phyloP scores from a whole-genome alignment of 2,113 vertebrate genomes.

The Spea multiplicata region DNA sequence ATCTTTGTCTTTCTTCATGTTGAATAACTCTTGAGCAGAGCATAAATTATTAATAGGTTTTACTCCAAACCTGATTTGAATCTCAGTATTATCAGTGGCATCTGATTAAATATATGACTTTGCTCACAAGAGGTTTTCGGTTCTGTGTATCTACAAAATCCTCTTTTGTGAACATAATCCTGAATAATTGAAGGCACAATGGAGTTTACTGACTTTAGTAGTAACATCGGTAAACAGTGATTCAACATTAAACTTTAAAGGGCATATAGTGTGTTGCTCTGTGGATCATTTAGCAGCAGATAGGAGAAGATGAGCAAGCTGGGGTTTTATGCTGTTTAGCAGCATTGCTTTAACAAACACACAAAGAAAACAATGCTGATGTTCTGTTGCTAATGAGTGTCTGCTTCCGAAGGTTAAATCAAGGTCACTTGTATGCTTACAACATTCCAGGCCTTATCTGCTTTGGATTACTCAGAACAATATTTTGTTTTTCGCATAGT shows the following conservation, averaged over 20 bases:
- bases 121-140: conserved; percentile 19
- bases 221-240: conserved; percentile 42
- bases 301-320: conserved; percentile 40
- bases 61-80: conserved; percentile 34
- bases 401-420: conserved; percentile 29
- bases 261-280: conserved; percentile 21
- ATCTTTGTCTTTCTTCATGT: neutral
- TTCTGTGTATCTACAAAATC: conserved; percentile 32
- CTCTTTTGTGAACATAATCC: conserved; percentile 26
- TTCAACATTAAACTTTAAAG: conserved; percentile 49
- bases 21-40: conserved; percentile 11
- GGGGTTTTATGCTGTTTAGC: conserved; percentile 17
- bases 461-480: neutral
- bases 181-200: conserved; percentile 44
- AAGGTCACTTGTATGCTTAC: conserved; percentile 5
- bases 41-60: conserved; percentile 40
- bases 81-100: conserved; percentile 38
- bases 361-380: conserved; percentile 13
- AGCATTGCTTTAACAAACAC: conserved; percentile 36
- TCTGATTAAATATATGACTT: conserved; percentile 46
- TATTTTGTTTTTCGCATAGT: neutral
- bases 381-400: conserved; percentile 38
- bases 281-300: conserved; percentile 41
- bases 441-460: neutral
- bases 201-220: conserved; percentile 36